Conservation (phyloP, 2,888 invertebrate genomes). For the Yponomeuta sedellus region DNA sequence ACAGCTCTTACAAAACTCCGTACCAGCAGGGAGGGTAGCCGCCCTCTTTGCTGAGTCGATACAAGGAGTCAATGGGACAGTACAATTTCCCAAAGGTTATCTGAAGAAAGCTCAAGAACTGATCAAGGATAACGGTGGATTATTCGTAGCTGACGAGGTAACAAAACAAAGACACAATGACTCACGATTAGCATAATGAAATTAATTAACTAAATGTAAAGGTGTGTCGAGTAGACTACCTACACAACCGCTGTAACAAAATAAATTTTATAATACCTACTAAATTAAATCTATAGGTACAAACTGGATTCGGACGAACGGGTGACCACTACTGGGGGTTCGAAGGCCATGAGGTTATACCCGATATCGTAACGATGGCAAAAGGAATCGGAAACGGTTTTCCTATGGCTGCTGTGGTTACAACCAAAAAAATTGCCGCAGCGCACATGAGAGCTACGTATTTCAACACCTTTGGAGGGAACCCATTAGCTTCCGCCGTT, state of each 20-base stretch:
- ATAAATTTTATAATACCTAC: not conserved
- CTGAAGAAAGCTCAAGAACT: constrained; percentile 87
- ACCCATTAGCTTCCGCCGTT: constrained; percentile 91
- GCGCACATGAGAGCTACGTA: constrained; percentile 85
- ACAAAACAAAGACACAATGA: no score
- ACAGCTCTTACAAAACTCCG: constrained; percentile 83
- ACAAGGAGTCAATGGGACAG: constrained; percentile 95
- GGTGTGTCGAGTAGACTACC: not conserved
- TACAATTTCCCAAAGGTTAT: constrained; percentile 94
- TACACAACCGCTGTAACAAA: no score
- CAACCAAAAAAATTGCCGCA: constrained; percentile 91
- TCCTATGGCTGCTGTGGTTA: constrained; percentile 96
- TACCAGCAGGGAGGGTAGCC: constrained; percentile 87
- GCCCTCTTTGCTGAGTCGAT: constrained; percentile 97
- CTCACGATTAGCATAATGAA: not conserved
- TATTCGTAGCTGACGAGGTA: constrained; percentile 94
- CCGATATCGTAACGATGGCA: constrained; percentile 97
- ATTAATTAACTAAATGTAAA: not conserved
- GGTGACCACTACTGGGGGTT: constrained; percentile 99
- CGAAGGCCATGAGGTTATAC: constrained; percentile 87
- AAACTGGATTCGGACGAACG: constrained; percentile 96
- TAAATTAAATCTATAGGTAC: constrained; percentile 78
- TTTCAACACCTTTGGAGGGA: constrained; percentile 98
- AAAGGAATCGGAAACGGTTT: constrained; percentile 98
- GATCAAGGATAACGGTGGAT: constrained; percentile 87